Conservation (phyloP, 2,113 vertebrate genomes). For the Clarias magur region DNA sequence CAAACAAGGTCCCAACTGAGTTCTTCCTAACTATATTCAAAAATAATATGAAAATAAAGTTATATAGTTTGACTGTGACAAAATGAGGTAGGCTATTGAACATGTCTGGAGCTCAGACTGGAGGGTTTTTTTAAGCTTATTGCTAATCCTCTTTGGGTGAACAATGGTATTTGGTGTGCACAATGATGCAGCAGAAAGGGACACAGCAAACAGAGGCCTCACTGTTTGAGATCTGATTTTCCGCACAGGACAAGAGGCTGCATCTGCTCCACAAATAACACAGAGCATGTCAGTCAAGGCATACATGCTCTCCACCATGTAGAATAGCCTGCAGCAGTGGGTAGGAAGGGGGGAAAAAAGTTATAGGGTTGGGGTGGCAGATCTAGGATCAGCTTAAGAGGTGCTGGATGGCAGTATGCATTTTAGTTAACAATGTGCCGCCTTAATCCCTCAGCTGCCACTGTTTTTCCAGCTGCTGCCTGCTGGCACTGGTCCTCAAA, state of each 20-base stretch:
- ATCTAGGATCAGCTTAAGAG: slow-evolving; percentile 63
- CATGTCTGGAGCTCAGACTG: neutral
- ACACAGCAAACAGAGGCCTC: slow-evolving; percentile 65
- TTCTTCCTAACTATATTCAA: neutral
- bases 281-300: slow-evolving; percentile 58
- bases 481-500: slow-evolving; percentile 56
- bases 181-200: slow-evolving; percentile 65
- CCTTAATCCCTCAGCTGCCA: slow-evolving; percentile 56
- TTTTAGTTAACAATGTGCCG: slow-evolving; percentile 65
- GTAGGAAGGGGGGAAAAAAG: slow-evolving; percentile 42
- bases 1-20: neutral
- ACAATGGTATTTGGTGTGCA: slow-evolving; percentile 64
- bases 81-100: neutral
- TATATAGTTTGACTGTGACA: slow-evolving; percentile 1
- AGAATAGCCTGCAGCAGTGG: slow-evolving; percentile 48
- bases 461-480: slow-evolving; percentile 69
- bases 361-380: slow-evolving; percentile 27
- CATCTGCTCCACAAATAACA: slow-evolving; percentile 50
- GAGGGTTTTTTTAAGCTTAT: slow-evolving; percentile 57
- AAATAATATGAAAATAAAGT: slow-evolving; percentile 1
- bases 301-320: slow-evolving; percentile 52
- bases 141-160: slow-evolving; percentile 66
- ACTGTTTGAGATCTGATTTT: slow-evolving; percentile 69
- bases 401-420: slow-evolving; percentile 55
- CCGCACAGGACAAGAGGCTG: slow-evolving; percentile 56